Evolutionary conservation across 2,888 invertebrate genomes (phyloP).

Genomic region (Tuberolachnus salignus): DNA sequence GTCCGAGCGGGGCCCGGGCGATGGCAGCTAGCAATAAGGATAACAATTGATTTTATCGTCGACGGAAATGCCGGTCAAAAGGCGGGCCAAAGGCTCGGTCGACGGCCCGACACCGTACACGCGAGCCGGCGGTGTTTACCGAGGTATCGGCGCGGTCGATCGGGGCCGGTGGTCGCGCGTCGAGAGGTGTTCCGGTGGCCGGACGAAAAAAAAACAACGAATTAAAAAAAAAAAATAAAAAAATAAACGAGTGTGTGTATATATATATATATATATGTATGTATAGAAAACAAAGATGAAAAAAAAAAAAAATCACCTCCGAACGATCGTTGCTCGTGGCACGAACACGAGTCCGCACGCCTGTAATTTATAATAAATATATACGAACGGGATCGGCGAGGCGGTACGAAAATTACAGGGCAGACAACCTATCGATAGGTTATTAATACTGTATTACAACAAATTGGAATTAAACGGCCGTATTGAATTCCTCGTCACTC

Average conservation of each 20-base stretch:
- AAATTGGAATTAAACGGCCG: conserved; percentile 53
- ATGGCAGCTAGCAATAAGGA: too few species aligned
- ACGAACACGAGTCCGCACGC: conserved; percentile 22
- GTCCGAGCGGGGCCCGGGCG: too few species aligned
- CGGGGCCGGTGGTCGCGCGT: conserved; percentile 19
- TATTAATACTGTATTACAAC: conserved; percentile 54
- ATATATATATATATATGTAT: too few species aligned
- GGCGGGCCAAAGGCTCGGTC: too few species aligned
- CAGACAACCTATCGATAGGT: conserved; percentile 51
- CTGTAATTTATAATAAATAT: conserved; percentile 37
- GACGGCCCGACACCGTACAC: too few species aligned
- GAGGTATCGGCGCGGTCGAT: conserved; percentile 6
- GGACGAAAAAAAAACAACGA: background rate
- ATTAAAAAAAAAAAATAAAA: background rate
- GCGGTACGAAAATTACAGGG: conserved; percentile 54
- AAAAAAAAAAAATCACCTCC: too few species aligned
- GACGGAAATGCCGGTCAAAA: too few species aligned
- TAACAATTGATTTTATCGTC: too few species aligned
- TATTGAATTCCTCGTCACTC: conserved; percentile 50
- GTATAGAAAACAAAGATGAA: background rate
- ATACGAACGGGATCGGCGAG: conserved; percentile 14
- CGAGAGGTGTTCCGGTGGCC: conserved; percentile 36
- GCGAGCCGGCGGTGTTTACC: too few species aligned
- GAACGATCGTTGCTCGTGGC: conserved; percentile 37
- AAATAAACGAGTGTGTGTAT: background rate